These are phyloP conservation scores for Pristionchus pacificus DNA, from an alignment of 1,140 invertebrate genomes.

Conservation along the genomic window DNA sequence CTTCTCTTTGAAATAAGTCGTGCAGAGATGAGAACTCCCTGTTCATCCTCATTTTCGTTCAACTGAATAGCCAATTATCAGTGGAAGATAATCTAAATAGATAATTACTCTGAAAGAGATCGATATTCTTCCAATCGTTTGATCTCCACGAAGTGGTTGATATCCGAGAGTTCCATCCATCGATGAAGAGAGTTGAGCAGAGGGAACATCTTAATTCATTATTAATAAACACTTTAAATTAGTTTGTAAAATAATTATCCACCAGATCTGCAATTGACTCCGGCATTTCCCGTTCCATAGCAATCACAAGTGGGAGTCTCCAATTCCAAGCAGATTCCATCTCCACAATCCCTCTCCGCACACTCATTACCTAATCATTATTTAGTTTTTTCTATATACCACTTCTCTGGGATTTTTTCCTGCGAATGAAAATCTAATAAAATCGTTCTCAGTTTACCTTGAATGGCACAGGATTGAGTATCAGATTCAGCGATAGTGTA, in stretches of 20 bases:
- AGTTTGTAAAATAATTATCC: too few relatives aligned
- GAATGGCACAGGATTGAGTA: too few relatives aligned
- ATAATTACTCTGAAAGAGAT: not conserved
- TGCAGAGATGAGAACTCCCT: not conserved
- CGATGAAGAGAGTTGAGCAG: not conserved
- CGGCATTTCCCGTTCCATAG: not conserved
- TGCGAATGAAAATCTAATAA: too few relatives aligned
- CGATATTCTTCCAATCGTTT: not conserved
- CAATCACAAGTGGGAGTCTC: not conserved
- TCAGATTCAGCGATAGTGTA: too few relatives aligned
- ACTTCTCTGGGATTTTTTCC: too few relatives aligned
- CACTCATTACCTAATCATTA: too few relatives aligned
- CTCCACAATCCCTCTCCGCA: not conserved
- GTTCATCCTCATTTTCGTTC: not conserved
- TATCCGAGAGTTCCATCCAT: not conserved
- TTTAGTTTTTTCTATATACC: too few relatives aligned
- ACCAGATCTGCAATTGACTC: not conserved
- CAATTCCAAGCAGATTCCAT: not conserved
- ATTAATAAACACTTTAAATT: not conserved
- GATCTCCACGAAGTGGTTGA: not conserved
- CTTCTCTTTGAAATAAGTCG: not conserved
- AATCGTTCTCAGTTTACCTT: too few relatives aligned
- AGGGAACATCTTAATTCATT: not conserved
- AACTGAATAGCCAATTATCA: not conserved
- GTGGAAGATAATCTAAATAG: not conserved